Evolutionary conservation across 1,140 invertebrate species (phyloP).

Genomic region (Solen grandis): DNA sequence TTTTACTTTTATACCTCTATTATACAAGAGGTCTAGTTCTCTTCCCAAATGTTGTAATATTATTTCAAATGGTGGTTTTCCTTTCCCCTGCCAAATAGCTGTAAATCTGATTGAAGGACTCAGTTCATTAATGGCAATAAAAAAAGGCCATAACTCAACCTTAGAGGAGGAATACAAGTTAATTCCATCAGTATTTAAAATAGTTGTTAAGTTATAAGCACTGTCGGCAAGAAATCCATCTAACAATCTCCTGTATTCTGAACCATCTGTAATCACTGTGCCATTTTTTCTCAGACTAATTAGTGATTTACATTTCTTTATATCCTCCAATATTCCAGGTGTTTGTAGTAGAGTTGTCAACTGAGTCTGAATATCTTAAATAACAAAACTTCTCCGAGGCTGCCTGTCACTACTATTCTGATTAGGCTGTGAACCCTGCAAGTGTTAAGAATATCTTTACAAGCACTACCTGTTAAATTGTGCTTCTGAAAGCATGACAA

Average conservation of each 20-base stretch:
- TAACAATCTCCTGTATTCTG: slow-evolving; percentile 6
- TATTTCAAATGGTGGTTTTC: slow-evolving; percentile 54
- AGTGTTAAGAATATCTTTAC: neutral
- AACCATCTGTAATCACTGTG: neutral
- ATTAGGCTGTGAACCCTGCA: slow-evolving; percentile 15
- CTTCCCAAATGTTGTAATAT: slow-evolving; percentile 31
- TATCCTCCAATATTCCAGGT: slow-evolving; percentile 13
- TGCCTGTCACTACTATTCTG: slow-evolving; percentile 12
- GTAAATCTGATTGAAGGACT: slow-evolving; percentile 52
- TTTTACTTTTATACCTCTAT: slow-evolving; percentile 8
- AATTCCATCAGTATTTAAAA: slow-evolving; percentile 58
- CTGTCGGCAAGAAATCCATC: neutral
- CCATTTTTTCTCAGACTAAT: slow-evolving; percentile 26
- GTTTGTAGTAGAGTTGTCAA: slow-evolving; percentile 23
- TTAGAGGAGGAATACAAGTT: slow-evolving; percentile 60
- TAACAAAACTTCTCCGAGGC: slow-evolving; percentile 31
- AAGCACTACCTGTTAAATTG: slow-evolving; percentile 26
- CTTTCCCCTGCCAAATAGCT: slow-evolving; percentile 53
- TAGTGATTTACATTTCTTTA: slow-evolving; percentile 30
- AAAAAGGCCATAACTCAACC: slow-evolving; percentile 59
- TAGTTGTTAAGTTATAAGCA: slow-evolving; percentile 47
- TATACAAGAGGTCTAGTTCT: slow-evolving; percentile 27
- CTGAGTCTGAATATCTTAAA: slow-evolving; percentile 26
- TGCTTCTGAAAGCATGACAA: slow-evolving; percentile 33
- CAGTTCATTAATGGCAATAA: slow-evolving; percentile 57